Evolutionary conservation across 2,797 vertebrate species (phyloP).

Genomic region (Gallirallus australis): DNA sequence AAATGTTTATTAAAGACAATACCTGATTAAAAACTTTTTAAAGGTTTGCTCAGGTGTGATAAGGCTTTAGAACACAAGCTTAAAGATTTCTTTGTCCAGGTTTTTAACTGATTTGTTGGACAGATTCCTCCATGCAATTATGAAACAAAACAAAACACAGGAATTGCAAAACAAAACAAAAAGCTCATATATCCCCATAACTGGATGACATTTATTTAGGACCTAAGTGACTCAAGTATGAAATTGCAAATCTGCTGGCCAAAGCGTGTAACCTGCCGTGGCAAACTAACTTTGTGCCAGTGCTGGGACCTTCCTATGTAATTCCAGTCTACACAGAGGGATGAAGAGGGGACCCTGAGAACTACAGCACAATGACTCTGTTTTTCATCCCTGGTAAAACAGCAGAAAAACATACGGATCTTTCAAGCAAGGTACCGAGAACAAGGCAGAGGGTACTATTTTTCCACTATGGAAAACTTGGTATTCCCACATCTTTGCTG

Average conservation of each 20-base stretch:
- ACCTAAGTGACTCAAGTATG: background rate
- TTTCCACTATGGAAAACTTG: background rate
- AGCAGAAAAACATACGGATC: background rate
- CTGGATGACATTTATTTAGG: background rate
- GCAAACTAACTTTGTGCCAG: background rate
- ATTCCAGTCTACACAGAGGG: background rate
- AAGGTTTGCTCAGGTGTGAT: background rate
- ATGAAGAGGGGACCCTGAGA: background rate
- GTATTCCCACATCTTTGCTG: background rate
- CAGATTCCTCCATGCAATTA: background rate
- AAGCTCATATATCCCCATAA: background rate
- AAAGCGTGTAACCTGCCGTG: background rate
- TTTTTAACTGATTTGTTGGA: background rate
- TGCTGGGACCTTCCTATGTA: background rate
- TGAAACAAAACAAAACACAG: background rate
- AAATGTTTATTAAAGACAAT: background rate
- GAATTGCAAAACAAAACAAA: background rate
- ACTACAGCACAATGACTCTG: background rate
- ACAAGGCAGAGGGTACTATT: background rate
- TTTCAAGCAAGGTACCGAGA: background rate
- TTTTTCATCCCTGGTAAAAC: background rate
- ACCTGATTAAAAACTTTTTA: background rate
- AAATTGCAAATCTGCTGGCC: background rate
- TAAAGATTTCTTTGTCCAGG: background rate
- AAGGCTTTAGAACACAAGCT: background rate